Conservation (phyloP, 2,797 vertebrate species). For the Lepilemur septentrionalis region DNA sequence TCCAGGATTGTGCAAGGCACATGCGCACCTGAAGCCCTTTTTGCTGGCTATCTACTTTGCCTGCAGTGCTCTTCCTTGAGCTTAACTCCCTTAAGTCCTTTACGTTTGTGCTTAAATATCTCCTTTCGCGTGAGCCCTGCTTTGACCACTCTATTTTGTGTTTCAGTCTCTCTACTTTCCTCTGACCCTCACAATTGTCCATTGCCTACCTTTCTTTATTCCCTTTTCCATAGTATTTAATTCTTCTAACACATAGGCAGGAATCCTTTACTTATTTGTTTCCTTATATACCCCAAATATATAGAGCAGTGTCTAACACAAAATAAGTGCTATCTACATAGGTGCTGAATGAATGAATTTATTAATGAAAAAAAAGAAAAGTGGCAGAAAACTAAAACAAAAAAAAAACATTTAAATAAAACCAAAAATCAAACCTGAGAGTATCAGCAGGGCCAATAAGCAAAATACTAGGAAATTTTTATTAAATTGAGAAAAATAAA, state of each 20-base stretch:
- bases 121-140: neutral
- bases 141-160: neutral
- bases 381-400: neutral
- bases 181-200: neutral
- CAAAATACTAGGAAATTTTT: neutral
- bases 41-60: neutral
- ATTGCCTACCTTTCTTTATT: neutral
- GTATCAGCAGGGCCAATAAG: neutral
- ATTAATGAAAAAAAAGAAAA: neutral
- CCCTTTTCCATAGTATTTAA: neutral
- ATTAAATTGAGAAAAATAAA: neutral
- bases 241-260: neutral
- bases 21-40: neutral
- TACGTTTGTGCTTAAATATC: neutral
- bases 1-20: neutral
- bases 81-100: neutral
- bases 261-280: neutral
- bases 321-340: neutral
- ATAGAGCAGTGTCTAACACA: neutral
- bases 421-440: neutral
- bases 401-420: neutral
- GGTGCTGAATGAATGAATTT: neutral
- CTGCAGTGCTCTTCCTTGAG: neutral
- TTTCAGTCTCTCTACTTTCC: neutral
- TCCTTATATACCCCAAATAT: neutral